Evolutionary conservation across 2,113 vertebrate genomes (phyloP), one percentile per base, ranked within the genome.

Genomic region (Ursus arctos): DNA sequence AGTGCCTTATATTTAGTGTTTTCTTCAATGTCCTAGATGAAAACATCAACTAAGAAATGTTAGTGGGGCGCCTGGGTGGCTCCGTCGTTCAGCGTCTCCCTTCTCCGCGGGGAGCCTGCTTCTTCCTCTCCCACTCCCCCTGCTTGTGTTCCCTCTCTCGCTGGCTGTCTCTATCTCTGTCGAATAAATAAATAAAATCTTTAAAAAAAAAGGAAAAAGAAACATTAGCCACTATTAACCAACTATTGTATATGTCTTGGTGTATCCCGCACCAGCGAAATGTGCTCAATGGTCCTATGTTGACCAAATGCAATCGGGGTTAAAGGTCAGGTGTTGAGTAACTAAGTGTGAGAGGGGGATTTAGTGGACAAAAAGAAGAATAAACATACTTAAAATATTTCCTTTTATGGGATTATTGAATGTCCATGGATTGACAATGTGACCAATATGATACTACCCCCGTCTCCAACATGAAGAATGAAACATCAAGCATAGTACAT

Each of bases 321-420:
- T 90, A 65, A 77, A 88, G 14, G 31, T 59, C n/a, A 91, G 55
- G 26, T 81, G 16, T 76, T 95, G 36, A 84, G 28, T 51, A 51
- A 96, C 91, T 91, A n/a, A 55, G 3, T 59, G 11, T 80, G 14
- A 94, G 28, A 80, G 13, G 13, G 28, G 4, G 19, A 91, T 80
- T 84, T 91, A 67, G 24, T 88, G 24, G 33, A 79, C 22, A 81
- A n/a, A 11, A 74, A 92, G 24, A 63, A 90, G 8, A 81, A 81
- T 28, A 86, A 61, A 19, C 47, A 51, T 55, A 28, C 86, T 94
- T 80, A n/a, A 72, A 57, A 69, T 91, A 93, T 96, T 82, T 5
- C 15, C n/a, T 19, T 49, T 61, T 61, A 43, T 28, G 55, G 18
- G 28, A 6, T 88, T 93, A 91, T 49, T 72, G 13, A 80, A 51